Conservation (phyloP, 2,888 invertebrate species). For the Subacronicta megacephala region DNA sequence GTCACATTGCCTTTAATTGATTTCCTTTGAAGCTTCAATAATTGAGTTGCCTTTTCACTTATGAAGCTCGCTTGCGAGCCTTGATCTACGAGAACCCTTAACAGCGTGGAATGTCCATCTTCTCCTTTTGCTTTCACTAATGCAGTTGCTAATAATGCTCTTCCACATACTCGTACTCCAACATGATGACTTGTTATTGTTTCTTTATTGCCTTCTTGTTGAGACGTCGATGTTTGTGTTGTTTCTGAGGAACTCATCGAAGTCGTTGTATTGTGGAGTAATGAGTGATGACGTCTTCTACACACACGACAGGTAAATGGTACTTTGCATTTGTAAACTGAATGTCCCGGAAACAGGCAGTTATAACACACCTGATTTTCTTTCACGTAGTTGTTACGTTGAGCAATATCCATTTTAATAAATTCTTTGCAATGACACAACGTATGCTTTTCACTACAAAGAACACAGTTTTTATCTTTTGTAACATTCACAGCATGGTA, state of each 20-base stretch:
- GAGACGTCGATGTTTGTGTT: neutral
- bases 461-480: neutral
- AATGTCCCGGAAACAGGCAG: constrained; percentile 12
- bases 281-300: constrained; percentile 8
- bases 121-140: constrained; percentile 1
- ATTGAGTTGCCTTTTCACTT: constrained; percentile 9
- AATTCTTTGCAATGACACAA: constrained; percentile 21
- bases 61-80: constrained; percentile 16
- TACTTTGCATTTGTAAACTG: constrained; percentile 8
- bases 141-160: constrained; percentile 8
- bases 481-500: neutral
- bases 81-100: constrained; percentile 8
- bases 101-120: neutral
- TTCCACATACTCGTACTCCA: neutral
- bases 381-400: constrained; percentile 10
- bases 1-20: neutral
- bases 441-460: no score
- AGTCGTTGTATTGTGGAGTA: neutral
- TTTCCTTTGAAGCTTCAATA: neutral
- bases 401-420: constrained; percentile 1
- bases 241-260: neutral
- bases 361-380: constrained; percentile 15
- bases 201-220: neutral
- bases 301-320: constrained; percentile 2
- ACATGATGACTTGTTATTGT: neutral